Evolutionary conservation across 2,113 vertebrate species (phyloP).

Genomic region (Otus sunia): DNA sequence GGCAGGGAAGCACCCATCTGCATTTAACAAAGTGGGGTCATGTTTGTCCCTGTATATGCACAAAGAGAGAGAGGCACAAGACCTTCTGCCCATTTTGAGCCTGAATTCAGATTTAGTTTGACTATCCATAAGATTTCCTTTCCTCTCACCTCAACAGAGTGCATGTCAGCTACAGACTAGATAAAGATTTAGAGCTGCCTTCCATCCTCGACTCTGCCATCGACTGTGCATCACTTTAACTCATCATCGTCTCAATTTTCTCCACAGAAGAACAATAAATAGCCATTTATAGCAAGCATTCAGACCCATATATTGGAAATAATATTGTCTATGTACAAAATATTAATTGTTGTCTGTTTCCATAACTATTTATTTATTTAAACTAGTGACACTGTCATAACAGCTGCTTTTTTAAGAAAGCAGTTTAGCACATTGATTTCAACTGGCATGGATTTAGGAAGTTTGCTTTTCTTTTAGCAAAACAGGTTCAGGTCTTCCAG

Average conservation of each 20-base stretch:
- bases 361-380: neutral
- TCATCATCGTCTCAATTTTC: neutral
- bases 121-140: neutral
- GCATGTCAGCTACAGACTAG: neutral
- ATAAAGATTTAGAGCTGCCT: neutral
- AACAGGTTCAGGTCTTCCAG: neutral
- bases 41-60: neutral
- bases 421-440: neutral
- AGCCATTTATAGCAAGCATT: neutral
- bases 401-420: neutral
- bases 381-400: neutral
- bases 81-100: neutral
- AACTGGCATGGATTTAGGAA: neutral
- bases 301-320: neutral
- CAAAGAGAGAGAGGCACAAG: neutral
- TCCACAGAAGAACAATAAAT: neutral
- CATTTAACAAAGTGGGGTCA: neutral
- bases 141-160: neutral
- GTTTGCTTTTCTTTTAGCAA: neutral
- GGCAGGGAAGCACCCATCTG: neutral
- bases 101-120: neutral
- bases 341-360: neutral
- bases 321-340: neutral
- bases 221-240: neutral
- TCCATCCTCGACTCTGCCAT: neutral